Percentiles rank a stretch among this genome's conserved stretches.
phyloP scores from a whole-genome alignment of 2,888 invertebrate genomes.

The Drosophila sordidula region DNA sequence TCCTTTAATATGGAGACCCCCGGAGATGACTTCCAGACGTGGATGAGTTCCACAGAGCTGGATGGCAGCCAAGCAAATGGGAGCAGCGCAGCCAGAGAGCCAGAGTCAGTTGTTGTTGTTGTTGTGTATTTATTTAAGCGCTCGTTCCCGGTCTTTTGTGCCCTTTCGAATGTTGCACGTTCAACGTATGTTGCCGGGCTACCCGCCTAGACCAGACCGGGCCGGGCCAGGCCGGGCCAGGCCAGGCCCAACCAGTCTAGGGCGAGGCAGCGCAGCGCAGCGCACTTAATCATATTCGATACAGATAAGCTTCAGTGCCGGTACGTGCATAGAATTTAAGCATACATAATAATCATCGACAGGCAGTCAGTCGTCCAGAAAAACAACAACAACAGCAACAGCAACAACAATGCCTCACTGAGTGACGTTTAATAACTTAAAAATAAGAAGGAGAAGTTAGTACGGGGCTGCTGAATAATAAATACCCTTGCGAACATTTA shows the following conservation, averaged over 20 bases:
- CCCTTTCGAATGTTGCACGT: slow-evolving; percentile 78
- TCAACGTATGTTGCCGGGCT: slow-evolving; percentile 30
- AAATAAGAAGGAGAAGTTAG: background rate
- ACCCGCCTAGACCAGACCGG: slow-evolving; percentile 42
- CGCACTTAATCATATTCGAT: slow-evolving; percentile 80
- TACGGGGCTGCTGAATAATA: background rate
- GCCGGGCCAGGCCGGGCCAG: background rate
- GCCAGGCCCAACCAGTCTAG: slow-evolving; percentile 38
- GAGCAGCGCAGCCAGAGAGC: slow-evolving; percentile 11
- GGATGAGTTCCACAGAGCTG: slow-evolving; percentile 40
- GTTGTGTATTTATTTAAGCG: slow-evolving; percentile 74
- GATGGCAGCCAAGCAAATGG: slow-evolving; percentile 53
- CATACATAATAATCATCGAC: slow-evolving; percentile 79
- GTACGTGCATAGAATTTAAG: slow-evolving; percentile 79
- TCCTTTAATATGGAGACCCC: slow-evolving; percentile 48
- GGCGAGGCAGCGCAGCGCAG: slow-evolving; percentile 72
- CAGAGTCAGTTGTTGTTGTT: slow-evolving; percentile 18
- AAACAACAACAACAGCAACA: slow-evolving; percentile 25
- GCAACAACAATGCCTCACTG: slow-evolving; percentile 38
- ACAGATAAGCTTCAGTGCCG: slow-evolving; percentile 79
- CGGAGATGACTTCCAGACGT: slow-evolving; percentile 45
- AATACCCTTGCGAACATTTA: slow-evolving; percentile 1
- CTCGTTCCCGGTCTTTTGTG: slow-evolving; percentile 58
- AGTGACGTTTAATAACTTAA: slow-evolving; percentile 49
- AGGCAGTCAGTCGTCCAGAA: slow-evolving; percentile 57